Base-by-base conservation (phyloP, 2,888 invertebrate genomes). In the Melanophora roralis region DNA sequence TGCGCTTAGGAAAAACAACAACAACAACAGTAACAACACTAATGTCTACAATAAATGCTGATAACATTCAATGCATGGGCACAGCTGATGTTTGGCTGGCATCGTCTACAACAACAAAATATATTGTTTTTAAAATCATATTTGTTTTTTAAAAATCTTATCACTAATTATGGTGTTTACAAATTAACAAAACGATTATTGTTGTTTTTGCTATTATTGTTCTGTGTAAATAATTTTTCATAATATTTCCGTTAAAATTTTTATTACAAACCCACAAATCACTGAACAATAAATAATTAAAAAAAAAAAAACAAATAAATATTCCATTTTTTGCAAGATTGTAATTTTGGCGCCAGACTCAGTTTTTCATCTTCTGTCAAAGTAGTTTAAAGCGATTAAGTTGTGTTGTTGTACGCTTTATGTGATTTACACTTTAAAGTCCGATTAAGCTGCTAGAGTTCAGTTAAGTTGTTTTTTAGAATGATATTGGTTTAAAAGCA, bases 391-490 rank as follows among this genome's bases (percentile, higher is more conserved):
- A 69, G 76, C 76, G 36, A 77, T 59, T n/a, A n/a, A n/a, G 43
- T 73, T 55, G 21, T 6, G 6, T 65, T 72, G 16, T 55, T 72
- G 19, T 36, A n/a, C n/a, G n/a, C n/a, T n/a, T n/a, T n/a, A 32
- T 12, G 60, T 68, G 14, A 12, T 69, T 40, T 45, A 16, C 19
- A 60, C n/a, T 75, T 16, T 34, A 23, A 45, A 76, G 62, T 49
- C 76, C 43, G 69, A 74, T 74, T 60, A 51, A 77, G 59, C 82
- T 82, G n/a, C n/a, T n/a, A n/a, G 73, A 83, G 81, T 78, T 84
- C 81, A 81, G 73, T 78, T 75, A 75, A 76, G 75, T 21, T 45
- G 9, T 19, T 19, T 19, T 21, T 68, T 16, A 34, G 21, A 53
- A 38, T 9, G 23, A 38, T 49, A 51, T 49, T 38, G 27, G 38